phyloP scores from a whole-genome alignment of 2,888 invertebrate genomes.

The Lomographa bimaculata region DNA sequence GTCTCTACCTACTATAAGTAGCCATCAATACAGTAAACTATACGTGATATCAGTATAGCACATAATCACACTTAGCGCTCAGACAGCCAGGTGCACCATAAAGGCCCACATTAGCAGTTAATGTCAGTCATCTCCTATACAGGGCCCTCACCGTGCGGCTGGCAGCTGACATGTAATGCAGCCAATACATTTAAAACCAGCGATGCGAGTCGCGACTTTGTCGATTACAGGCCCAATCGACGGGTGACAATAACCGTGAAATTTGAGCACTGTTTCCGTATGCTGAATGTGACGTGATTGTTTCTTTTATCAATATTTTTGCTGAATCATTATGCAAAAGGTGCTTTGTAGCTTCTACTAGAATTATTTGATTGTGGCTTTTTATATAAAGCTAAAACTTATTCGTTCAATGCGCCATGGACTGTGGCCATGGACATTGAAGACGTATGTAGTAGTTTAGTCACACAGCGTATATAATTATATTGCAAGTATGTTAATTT shows the following conservation, averaged over 20 bases:
- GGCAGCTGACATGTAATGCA: conserved; percentile 58
- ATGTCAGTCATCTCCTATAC: conserved; percentile 44
- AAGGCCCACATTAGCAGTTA: conserved; percentile 43
- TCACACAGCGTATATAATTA: no score
- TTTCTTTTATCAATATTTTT: conserved; percentile 1
- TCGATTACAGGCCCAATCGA: conserved; percentile 62
- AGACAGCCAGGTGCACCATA: conserved; percentile 17
- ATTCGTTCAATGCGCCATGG: no score
- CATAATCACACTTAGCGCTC: conserved; percentile 11
- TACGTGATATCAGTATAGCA: neutral
- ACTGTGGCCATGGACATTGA: no score
- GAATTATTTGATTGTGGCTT: no score
- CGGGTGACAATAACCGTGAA: conserved; percentile 64
- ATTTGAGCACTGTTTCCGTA: conserved; percentile 42
- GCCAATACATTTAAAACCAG: conserved; percentile 67
- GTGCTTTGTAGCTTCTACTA: no score
- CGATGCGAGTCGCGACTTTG: conserved; percentile 62
- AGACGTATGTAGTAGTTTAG: no score
- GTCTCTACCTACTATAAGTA: no score
- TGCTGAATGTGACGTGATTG: conserved; percentile 2
- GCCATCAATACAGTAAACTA: no score
- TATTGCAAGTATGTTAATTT: no score
- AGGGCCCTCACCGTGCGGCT: conserved; percentile 42
- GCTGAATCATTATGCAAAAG: no score
- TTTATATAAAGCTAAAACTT: no score